Conservation (phyloP, 1,140 invertebrate species). For the Chrysomallon squamiferum region DNA sequence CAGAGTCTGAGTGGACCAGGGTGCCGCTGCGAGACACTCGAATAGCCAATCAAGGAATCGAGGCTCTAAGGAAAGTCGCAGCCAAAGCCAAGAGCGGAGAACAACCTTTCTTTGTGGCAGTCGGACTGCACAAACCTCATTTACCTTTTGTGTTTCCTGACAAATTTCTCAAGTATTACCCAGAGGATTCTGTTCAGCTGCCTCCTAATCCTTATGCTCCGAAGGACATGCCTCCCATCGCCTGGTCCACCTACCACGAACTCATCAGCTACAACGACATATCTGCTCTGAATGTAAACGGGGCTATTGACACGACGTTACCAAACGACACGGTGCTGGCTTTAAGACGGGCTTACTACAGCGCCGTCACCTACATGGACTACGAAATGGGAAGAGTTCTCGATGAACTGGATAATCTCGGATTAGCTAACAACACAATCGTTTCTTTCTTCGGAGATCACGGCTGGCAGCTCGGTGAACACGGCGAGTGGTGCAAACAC, state of each 20-base stretch:
- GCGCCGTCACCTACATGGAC: conserved; percentile 79
- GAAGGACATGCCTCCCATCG: conserved; percentile 15
- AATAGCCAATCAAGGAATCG: conserved; percentile 13
- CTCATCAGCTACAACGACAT: conserved; percentile 17
- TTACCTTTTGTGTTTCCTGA: conserved; percentile 30
- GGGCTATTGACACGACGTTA: conserved; percentile 10
- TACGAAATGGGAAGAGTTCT: conserved; percentile 77
- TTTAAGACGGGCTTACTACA: conserved; percentile 70
- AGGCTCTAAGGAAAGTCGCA: conserved; percentile 70
- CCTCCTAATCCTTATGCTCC: conserved; percentile 19
- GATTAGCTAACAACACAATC: conserved; percentile 73
- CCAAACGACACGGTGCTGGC: conserved; percentile 13
- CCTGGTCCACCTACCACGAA: conserved; percentile 17
- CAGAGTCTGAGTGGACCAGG: conserved; percentile 9
- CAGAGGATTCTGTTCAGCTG: conserved; percentile 12
- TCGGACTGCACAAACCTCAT: conserved; percentile 35
- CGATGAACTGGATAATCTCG: conserved; percentile 65
- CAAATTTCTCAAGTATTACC: conserved; percentile 21
- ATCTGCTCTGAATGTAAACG: not conserved
- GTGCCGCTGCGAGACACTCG: conserved; percentile 22
- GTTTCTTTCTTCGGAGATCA: conserved; percentile 82
- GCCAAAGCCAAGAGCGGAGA: not conserved
- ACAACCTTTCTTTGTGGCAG: conserved; percentile 34
- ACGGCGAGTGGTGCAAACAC: conserved; percentile 84
- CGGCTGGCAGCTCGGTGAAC: conserved; percentile 88